Evolutionary conservation across 35 echinoderm and acorn worm genomes (phyloP).

Genomic region (Antedon bifida): DNA sequence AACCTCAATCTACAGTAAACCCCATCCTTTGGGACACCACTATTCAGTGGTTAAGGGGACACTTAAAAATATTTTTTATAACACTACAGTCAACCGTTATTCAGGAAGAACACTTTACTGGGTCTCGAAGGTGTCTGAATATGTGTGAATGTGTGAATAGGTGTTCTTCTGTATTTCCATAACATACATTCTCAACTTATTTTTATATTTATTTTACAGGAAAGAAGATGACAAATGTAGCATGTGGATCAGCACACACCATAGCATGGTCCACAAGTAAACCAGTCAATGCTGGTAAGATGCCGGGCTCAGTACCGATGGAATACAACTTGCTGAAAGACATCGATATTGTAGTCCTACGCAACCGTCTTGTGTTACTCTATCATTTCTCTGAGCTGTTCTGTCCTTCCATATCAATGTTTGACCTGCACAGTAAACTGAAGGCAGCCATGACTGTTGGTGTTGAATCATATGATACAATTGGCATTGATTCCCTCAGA

Average conservation of each 20-base stretch:
- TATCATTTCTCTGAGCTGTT: slow-evolving; percentile 97
- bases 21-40: too few relatives aligned
- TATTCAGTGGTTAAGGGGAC: too few relatives aligned
- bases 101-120: too few relatives aligned
- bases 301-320: slow-evolving; percentile 75
- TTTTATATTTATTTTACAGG: slow-evolving; percentile 24
- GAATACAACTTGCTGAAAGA: slow-evolving; percentile 97
- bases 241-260: slow-evolving; percentile 94
- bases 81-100: too few relatives aligned
- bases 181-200: too few relatives aligned
- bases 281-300: slow-evolving; percentile 78
- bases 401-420: slow-evolving; percentile 98
- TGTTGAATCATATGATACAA: background rate
- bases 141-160: too few relatives aligned
- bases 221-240: slow-evolving; percentile 96
- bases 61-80: too few relatives aligned
- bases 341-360: slow-evolving; percentile 63
- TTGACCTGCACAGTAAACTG: slow-evolving; percentile 64
- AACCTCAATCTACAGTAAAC: too few relatives aligned
- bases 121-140: too few relatives aligned
- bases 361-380: slow-evolving; percentile 74
- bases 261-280: slow-evolving; percentile 99
- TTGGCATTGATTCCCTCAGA: slow-evolving; percentile 82
- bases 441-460: slow-evolving; percentile 31
- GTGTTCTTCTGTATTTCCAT: too few relatives aligned